Conservation (phyloP, 2,797 vertebrate species). For the Carcharodon carcharias region DNA sequence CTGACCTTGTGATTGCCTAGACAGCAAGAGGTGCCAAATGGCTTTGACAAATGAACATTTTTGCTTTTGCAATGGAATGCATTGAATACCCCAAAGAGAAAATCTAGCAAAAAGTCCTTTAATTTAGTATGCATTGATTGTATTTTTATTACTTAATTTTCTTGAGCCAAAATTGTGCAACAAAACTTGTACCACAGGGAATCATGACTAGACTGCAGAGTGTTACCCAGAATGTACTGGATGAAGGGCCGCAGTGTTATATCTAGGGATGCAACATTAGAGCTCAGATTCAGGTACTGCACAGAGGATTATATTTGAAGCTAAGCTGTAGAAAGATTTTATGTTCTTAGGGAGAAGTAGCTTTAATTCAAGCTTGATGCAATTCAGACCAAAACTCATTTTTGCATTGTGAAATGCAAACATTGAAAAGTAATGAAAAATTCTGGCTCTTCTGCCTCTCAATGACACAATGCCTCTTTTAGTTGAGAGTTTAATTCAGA, state of each 20-base stretch:
- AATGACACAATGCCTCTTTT: neutral
- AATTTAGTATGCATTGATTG: slow-evolving; percentile 24
- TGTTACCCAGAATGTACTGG: neutral
- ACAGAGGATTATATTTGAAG: neutral
- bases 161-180: slow-evolving; percentile 13
- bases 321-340: neutral
- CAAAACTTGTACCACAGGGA: slow-evolving; percentile 18
- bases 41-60: slow-evolving; percentile 5
- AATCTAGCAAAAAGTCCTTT: slow-evolving; percentile 9
- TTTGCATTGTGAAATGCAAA: neutral
- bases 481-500: neutral
- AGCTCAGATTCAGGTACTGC: neutral
- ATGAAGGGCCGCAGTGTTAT: neutral
- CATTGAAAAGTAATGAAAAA: neutral
- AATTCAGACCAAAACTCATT: neutral
- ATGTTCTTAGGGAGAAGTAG: neutral
- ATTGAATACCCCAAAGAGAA: slow-evolving; percentile 27
- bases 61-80: neutral
- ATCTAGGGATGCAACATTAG: neutral
- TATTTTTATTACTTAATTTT: slow-evolving; percentile 29
- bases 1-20: neutral
- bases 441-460: neutral
- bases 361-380: neutral
- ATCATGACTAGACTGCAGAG: neutral
- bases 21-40: slow-evolving; percentile 6